Evolutionary conservation across 35 echinoderm and acorn worm species (phyloP).

Genomic region (Strongylocentrotus purpuratus): DNA sequence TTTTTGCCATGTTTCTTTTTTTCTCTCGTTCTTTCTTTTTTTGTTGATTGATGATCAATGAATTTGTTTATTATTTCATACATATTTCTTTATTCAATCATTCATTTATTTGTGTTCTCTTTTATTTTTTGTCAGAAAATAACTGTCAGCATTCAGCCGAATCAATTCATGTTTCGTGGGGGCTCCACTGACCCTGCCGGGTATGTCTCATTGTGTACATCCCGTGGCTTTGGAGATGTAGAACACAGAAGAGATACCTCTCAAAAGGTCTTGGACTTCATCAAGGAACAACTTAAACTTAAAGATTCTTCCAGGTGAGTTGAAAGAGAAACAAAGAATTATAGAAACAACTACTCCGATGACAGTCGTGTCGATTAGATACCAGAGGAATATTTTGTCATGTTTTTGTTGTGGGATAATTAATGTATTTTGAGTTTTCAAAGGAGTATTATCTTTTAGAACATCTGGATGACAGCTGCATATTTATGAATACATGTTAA

Average conservation of each 20-base stretch:
- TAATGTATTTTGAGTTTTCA: too few species aligned
- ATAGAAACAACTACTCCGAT: not conserved
- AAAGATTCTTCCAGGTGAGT: not conserved
- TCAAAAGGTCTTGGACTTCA: slow-evolving; percentile 19
- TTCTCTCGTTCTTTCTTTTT: too few species aligned
- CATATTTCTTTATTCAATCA: not conserved
- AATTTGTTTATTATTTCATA: not conserved
- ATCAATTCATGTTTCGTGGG: not conserved
- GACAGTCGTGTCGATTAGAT: not conserved
- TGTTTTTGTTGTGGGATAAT: too few species aligned
- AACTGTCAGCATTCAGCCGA: not conserved
- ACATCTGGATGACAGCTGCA: too few species aligned
- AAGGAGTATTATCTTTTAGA: too few species aligned
- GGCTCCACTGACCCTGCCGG: not conserved
- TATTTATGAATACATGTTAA: too few species aligned
- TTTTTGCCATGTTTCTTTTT: too few species aligned
- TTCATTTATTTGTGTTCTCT: not conserved
- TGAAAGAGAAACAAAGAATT: not conserved
- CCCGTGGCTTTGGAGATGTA: slow-evolving; percentile 38
- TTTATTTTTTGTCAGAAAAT: not conserved
- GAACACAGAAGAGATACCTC: not conserved
- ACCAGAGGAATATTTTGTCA: not conserved
- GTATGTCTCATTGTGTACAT: not conserved
- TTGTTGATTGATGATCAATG: too few species aligned
- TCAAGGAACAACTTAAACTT: slow-evolving; percentile 31